Base-by-base conservation (phyloP, 2,797 vertebrate species). In the Manis pentadactyla region DNA sequence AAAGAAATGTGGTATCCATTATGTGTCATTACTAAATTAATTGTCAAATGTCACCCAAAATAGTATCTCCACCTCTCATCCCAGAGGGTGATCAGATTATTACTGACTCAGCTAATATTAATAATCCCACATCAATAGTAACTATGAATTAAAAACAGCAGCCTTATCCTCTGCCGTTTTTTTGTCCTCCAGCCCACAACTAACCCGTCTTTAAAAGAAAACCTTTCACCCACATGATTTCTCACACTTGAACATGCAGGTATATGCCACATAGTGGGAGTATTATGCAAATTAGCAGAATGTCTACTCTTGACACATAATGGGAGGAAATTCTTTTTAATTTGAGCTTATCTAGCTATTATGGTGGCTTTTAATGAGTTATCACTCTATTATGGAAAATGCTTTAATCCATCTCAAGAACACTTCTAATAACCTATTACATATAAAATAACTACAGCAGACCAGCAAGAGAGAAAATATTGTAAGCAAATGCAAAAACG, bases 151-250 rank as follows among this genome's bases (percentile, higher is more conserved):
- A 59, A 87, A 81, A 97, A 66, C 87, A 93, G 78, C 49, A 87
- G 90, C 21, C 0, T 0, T 15, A 46, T 6, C 21, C 88, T 90
- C 90, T 96, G 96, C 88, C 93, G 82, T 46, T 89, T 83, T 97
- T 98, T 98, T 98, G 96, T 98, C 97, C 97, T 95, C 89, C 97
- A 97, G 96, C 98, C 98, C 96, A 98, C 97, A 31, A 84, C 51
- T 21, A 74, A 94, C 82, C 98, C 95, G 94, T 96, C 97, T 98
- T 96, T 98, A 93, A 97, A 97, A 92, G 96, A 61, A 97, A 97
- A 84, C 75, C 61, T 95, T 95, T 66, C 63, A 92, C 86, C 92
- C 92, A 95, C 93, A 57, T 59, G 81, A 95, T 93, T 83, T 93
- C 2, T 53, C 93, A 87, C 64, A 92, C 95, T 93, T 93, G 85